These are phyloP conservation scores for Drosophila teissieri DNA, from an alignment of 1,140 invertebrate species.

Conservation along the genomic window DNA sequence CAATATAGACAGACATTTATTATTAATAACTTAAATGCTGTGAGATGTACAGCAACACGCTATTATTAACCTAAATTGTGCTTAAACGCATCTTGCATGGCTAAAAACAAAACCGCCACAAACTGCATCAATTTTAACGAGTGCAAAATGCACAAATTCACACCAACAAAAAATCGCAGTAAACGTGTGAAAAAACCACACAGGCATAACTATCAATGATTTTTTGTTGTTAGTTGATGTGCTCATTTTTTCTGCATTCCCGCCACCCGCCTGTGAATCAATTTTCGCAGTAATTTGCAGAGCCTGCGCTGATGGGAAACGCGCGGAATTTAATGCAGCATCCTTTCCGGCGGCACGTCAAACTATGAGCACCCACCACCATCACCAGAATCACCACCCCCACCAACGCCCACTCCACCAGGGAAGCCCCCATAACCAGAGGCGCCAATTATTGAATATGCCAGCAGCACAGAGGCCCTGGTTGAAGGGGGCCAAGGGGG, in stretches of 20 bases:
- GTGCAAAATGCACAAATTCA: constrained; percentile 26
- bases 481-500: background rate
- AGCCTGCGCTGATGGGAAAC: constrained; percentile 47
- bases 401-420: constrained; percentile 3
- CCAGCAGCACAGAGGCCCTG: constrained; percentile 21
- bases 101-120: background rate
- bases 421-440: constrained; percentile 20
- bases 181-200: constrained; percentile 62
- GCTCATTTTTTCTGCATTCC: background rate
- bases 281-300: constrained; percentile 65
- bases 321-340: constrained; percentile 71
- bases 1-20: no score
- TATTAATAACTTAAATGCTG: no score
- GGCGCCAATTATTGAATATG: constrained; percentile 76
- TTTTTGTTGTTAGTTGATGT: constrained; percentile 7
- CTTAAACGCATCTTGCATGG: no score
- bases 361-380: constrained; percentile 36
- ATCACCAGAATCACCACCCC: background rate
- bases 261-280: constrained; percentile 45
- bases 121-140: constrained; percentile 17
- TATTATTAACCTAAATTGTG: no score
- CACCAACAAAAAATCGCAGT: constrained; percentile 14
- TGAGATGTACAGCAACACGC: no score
- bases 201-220: constrained; percentile 11
- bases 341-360: constrained; percentile 65